Conservation (phyloP, 2,888 invertebrate species). For the Tenthredo livida region DNA sequence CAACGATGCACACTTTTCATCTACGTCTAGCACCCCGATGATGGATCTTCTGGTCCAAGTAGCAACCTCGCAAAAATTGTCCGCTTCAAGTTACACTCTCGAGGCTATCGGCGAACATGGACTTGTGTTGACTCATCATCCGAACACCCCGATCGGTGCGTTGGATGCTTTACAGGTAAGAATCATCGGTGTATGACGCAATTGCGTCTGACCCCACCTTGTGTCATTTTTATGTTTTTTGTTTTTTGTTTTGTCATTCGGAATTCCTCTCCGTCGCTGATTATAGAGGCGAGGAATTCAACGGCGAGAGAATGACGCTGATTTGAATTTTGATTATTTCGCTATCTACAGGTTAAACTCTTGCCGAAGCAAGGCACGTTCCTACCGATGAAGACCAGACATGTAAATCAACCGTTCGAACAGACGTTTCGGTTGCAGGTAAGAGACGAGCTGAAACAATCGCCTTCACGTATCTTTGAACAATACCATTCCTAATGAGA, state of each 20-base stretch:
- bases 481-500: neutral
- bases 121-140: conserved; percentile 84
- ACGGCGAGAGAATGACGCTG: neutral
- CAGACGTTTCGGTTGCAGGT: conserved; percentile 81
- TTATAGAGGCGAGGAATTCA: neutral
- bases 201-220: neutral
- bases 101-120: conserved; percentile 83
- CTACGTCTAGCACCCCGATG: conserved; percentile 85
- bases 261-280: neutral
- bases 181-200: neutral
- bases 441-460: conserved; percentile 23
- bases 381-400: conserved; percentile 70
- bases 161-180: conserved; percentile 79
- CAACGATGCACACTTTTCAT: neutral
- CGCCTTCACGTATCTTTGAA: neutral
- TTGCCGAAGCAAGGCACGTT: conserved; percentile 74
- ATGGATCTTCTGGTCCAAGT: conserved; percentile 88
- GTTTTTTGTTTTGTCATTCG: neutral
- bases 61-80: conserved; percentile 84
- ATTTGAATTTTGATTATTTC: conserved; percentile 16
- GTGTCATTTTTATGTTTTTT: neutral
- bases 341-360: conserved; percentile 71
- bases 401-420: conserved; percentile 82
- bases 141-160: conserved; percentile 86
- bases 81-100: conserved; percentile 84